Evolutionary conservation across 2,888 invertebrate genomes (phyloP).

Genomic region (Oligia latruncula): DNA sequence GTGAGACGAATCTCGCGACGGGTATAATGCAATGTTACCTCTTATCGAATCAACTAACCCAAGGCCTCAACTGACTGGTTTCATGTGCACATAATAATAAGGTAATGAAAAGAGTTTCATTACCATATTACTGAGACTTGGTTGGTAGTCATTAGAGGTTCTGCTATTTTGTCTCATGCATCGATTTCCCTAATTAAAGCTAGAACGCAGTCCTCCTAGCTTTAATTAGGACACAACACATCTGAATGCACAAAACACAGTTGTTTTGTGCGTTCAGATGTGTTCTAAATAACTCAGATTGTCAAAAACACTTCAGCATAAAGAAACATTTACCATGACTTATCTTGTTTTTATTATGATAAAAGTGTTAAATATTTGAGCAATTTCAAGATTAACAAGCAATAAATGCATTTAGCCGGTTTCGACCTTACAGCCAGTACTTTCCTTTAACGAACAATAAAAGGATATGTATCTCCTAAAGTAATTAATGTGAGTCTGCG

Average conservation of each 20-base stretch:
- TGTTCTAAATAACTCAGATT: background rate
- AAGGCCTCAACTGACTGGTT: constrained; percentile 36
- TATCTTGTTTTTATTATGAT: constrained; percentile 1
- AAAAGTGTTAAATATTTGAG: constrained; percentile 12
- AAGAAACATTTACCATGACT: background rate
- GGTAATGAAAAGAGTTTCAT: background rate
- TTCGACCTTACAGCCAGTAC: background rate
- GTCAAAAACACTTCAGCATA: background rate
- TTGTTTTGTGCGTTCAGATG: background rate
- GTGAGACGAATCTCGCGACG: constrained; percentile 47
- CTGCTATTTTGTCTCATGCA: background rate
- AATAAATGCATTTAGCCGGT: background rate
- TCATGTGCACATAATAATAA: constrained; percentile 18
- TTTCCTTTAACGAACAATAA: background rate
- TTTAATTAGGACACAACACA: too few relatives aligned
- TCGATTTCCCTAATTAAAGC: background rate
- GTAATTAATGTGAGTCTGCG: constrained; percentile 1
- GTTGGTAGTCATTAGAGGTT: background rate
- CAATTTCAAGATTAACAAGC: background rate
- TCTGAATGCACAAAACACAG: too few relatives aligned
- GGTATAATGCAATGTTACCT: constrained; percentile 24
- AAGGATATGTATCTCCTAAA: constrained; percentile 6
- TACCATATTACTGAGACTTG: constrained; percentile 8
- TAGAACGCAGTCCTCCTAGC: too few relatives aligned
- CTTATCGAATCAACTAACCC: constrained; percentile 44